These are phyloP conservation scores for Caenorhabditis becei DNA, from an alignment of 2,888 invertebrate species.

Conservation along the genomic window DNA sequence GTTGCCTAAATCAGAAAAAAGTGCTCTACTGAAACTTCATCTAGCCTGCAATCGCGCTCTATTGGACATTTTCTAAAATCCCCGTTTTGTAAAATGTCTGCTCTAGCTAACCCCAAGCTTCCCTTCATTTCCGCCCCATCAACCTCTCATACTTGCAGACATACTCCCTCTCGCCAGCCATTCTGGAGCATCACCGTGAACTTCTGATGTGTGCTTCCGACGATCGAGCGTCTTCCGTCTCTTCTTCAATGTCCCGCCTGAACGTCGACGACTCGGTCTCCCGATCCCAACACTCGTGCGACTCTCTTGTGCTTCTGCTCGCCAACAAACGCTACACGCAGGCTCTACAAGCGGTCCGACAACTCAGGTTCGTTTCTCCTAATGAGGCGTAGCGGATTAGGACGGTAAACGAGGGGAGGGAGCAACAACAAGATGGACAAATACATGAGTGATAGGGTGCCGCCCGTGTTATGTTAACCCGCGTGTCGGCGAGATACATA, in stretches of 20 bases:
- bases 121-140: background rate
- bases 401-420: conserved; percentile 32
- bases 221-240: conserved; percentile 42
- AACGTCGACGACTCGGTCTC: conserved; percentile 35
- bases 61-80: no score
- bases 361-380: conserved; percentile 68
- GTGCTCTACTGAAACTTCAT: no score
- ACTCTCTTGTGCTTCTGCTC: conserved; percentile 76
- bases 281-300: conserved; percentile 68
- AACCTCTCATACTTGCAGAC: conserved; percentile 69
- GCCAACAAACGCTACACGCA: conserved; percentile 79
- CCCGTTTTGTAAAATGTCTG: no score
- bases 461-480: conserved; percentile 8
- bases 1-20: no score
- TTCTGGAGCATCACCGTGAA: conserved; percentile 80
- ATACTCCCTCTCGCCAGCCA: conserved; percentile 80
- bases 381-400: conserved; percentile 18
- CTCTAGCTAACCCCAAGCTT: no score
- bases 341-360: conserved; percentile 75
- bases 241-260: conserved; percentile 42
- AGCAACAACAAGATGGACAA: conserved; percentile 32
- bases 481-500: conserved; percentile 7
- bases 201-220: conserved; percentile 75
- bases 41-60: no score
- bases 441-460: conserved; percentile 23